phyloP scores from a whole-genome alignment of 2,797 vertebrate genomes.

The Amniataba percoides region DNA sequence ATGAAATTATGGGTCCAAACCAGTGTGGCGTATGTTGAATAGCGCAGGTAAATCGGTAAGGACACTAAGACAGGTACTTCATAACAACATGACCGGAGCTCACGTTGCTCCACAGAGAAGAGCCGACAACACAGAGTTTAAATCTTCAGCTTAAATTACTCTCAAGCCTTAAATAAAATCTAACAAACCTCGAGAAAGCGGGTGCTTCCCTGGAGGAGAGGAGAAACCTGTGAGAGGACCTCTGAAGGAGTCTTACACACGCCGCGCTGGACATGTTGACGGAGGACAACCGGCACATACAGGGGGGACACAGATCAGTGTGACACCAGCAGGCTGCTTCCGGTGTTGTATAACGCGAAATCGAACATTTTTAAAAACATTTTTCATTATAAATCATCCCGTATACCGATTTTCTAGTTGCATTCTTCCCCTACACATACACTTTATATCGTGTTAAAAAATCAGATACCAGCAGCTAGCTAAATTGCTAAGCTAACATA shows the following conservation, averaged over 20 bases:
- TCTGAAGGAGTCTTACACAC: conserved; percentile 65
- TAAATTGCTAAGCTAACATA: not conserved
- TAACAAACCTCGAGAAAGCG: conserved; percentile 66
- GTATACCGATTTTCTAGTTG: not conserved
- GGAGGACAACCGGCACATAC: not conserved
- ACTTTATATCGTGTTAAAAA: not conserved
- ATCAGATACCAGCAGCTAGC: not conserved
- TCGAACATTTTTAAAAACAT: conserved; percentile 22
- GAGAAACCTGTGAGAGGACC: conserved; percentile 49
- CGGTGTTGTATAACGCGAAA: conserved; percentile 49
- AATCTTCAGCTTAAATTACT: not conserved
- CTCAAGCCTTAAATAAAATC: not conserved
- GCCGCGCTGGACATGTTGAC: conserved; percentile 72
- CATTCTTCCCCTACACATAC: not conserved
- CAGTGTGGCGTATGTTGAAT: not conserved
- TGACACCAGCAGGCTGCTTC: conserved; percentile 60
- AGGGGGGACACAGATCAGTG: conserved; percentile 53
- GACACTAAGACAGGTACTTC: not conserved
- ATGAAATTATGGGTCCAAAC: not conserved
- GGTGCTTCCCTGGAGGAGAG: conserved; percentile 47
- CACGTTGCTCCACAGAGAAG: no score
- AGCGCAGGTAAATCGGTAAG: no score
- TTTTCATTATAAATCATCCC: not conserved
- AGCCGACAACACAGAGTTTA: not conserved
- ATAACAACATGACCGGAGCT: not conserved